A percentile compares a stretch with the other conserved stretches of the same genome.
These are phyloP conservation scores for Melinaea marsaeus DNA, from an alignment of 2,888 invertebrate genomes.

Conservation along the genomic window DNA sequence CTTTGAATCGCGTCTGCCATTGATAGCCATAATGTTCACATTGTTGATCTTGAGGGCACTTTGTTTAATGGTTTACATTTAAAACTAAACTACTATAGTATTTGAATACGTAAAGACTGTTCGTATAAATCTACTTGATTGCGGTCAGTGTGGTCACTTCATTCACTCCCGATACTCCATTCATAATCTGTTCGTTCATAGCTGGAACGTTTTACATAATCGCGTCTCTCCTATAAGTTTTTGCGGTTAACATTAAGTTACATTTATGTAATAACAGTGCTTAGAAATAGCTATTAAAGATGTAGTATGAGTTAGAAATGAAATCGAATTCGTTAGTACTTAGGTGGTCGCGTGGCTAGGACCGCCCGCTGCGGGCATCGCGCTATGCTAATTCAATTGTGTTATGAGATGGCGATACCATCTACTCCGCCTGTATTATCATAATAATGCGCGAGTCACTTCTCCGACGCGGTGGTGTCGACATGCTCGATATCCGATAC, in stretches of 20 bases:
- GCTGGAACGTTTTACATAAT: slow-evolving; percentile 43
- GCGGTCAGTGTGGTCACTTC: slow-evolving; percentile 53
- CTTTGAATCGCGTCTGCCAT: slow-evolving; percentile 46
- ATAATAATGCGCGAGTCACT: slow-evolving; percentile 75
- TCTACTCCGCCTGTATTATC: slow-evolving; percentile 71
- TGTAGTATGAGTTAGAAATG: slow-evolving; percentile 23
- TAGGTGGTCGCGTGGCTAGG: slow-evolving; percentile 69
- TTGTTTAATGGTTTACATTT: slow-evolving; percentile 20
- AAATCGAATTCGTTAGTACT: slow-evolving; percentile 32
- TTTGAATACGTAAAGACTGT: neutral
- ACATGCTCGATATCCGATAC: slow-evolving; percentile 48
- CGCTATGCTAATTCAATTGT: slow-evolving; percentile 78
- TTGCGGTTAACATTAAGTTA: slow-evolving; percentile 28
- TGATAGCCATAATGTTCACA: slow-evolving; percentile 47
- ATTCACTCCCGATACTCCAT: slow-evolving; percentile 49
- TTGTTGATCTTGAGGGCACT: slow-evolving; percentile 40
- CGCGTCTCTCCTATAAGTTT: slow-evolving; percentile 15
- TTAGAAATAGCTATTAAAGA: slow-evolving; percentile 2
- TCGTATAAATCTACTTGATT: slow-evolving; percentile 31
- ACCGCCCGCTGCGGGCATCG: slow-evolving; percentile 68
- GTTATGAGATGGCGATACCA: slow-evolving; percentile 63
- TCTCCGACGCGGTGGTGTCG: slow-evolving; percentile 43
- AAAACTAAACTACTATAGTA: slow-evolving; percentile 4
- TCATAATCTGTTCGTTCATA: slow-evolving; percentile 46
- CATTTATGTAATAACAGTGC: neutral